Percentiles rank a stretch among this genome's conserved stretches.
Conservation (phyloP, 1,140 invertebrate species). For the Listronotus bonariensis region DNA sequence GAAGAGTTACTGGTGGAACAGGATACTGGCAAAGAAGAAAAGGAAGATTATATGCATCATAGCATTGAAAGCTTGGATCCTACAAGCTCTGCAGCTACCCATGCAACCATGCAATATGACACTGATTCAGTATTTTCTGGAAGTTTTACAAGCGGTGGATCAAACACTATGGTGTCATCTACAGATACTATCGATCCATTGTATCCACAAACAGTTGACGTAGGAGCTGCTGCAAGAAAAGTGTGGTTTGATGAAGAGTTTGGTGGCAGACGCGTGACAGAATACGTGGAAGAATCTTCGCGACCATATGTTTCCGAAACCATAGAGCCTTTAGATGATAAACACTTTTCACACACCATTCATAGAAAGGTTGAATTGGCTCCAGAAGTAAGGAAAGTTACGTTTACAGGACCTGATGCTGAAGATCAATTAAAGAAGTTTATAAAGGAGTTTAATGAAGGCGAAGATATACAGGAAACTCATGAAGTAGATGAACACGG, state of each 20-base stretch:
- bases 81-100: slow-evolving; percentile 76
- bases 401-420: slow-evolving; percentile 61
- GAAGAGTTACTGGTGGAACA: slow-evolving; percentile 49
- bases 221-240: slow-evolving; percentile 51
- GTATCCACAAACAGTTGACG: slow-evolving; percentile 43
- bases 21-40: slow-evolving; percentile 53
- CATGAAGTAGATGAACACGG: slow-evolving; percentile 59
- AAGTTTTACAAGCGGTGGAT: slow-evolving; percentile 77
- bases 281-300: slow-evolving; percentile 50
- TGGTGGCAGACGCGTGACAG: slow-evolving; percentile 39
- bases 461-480: slow-evolving; percentile 59
- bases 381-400: slow-evolving; percentile 60
- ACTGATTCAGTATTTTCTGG: slow-evolving; percentile 81
- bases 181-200: slow-evolving; percentile 67
- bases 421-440: slow-evolving; percentile 59
- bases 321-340: slow-evolving; percentile 55
- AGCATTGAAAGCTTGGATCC: slow-evolving; percentile 71
- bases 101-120: slow-evolving; percentile 82
- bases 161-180: slow-evolving; percentile 74
- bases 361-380: slow-evolving; percentile 59
- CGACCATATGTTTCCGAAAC: slow-evolving; percentile 58
- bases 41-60: slow-evolving; percentile 64
- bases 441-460: slow-evolving; percentile 59
- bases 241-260: slow-evolving; percentile 56
- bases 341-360: slow-evolving; percentile 56